Base-by-base conservation (phyloP, 2,113 vertebrate genomes). In the Hydrolagus affinis region DNA sequence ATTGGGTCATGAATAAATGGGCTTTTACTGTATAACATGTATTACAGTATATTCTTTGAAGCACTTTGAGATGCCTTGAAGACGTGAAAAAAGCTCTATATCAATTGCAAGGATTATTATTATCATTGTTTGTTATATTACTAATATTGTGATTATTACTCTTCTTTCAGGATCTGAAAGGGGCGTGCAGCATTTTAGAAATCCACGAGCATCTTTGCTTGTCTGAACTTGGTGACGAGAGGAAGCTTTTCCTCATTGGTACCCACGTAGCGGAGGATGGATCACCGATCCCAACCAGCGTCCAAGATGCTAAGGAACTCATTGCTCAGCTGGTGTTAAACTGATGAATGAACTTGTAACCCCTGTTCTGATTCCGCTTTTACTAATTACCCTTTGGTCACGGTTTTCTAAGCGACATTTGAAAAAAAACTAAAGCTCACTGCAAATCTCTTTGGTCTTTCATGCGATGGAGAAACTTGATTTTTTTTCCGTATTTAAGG, bases 241-340 rank as follows among this genome's bases (percentile, higher is more conserved):
- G 96, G 60, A 95, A 91, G 89, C 86, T 99, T 89, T 97, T 95
- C 91, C 91, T 99, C 89, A 96, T 98, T 85, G 93, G 95, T 30
- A 98, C 96, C 4, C 88, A 93, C 0, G 93, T 91, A 88, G 90
- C 88, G 87, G 91, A 92, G 86, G 94, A 93, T 0, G 91, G 93
- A 85, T 87, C 90, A 0, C 93, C 94, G 88, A 90, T 94, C 28
- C 92, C 94, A 60, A 90, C 93, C 0, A 91, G 94, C 11, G 92
- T 97, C 60, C 93, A 94, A 89, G 97, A 98, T 66, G 94, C 96
- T 30, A 91, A 90, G 60, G 95, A 97, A 76, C 90, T 98, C 86
- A 97, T 98, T 87, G 85, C 92, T 3, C 94, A 97, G 87, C 90
- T 98, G 91, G 91, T 96, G 87, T 25, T 62, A n/a, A 62, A 8